phyloP scores from a whole-genome alignment of 2,797 vertebrate genomes.

The Pseudotriccus pelzelni region DNA sequence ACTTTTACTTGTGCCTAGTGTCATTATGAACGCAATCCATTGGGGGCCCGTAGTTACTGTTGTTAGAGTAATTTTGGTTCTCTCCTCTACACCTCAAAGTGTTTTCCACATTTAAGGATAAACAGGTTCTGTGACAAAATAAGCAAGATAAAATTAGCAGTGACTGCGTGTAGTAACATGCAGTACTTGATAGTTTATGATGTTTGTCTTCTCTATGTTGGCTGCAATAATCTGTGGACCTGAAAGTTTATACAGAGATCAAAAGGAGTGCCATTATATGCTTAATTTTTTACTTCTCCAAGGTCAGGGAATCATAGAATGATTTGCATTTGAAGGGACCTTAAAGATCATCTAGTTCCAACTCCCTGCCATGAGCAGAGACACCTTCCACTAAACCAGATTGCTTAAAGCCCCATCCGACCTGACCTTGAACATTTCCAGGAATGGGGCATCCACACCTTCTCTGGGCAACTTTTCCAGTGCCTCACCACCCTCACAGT shows the following conservation, averaged over 20 bases:
- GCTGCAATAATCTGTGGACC: background rate
- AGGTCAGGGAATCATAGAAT: background rate
- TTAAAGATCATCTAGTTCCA: background rate
- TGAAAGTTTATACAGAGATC: background rate
- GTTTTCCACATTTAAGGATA: background rate
- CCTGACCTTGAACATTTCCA: background rate
- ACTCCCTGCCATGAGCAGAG: too few relatives aligned
- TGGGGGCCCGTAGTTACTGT: background rate
- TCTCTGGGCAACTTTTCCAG: background rate
- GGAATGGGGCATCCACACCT: background rate
- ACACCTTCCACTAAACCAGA: rapidly evolving
- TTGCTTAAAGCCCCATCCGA: background rate
- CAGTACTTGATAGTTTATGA: background rate
- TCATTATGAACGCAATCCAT: background rate
- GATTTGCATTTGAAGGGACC: background rate
- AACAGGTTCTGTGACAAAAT: background rate
- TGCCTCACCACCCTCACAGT: background rate
- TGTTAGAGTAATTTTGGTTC: background rate
- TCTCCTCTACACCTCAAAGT: background rate
- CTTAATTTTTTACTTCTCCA: background rate
- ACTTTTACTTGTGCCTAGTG: background rate
- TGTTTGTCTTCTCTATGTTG: background rate
- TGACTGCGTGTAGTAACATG: background rate
- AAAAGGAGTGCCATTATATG: background rate
- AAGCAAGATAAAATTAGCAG: background rate